A percentile compares a stretch with the other conserved stretches of the same genome.
phyloP scores from a whole-genome alignment of 1,140 invertebrate genomes.

The Anoplophora glabripennis region DNA sequence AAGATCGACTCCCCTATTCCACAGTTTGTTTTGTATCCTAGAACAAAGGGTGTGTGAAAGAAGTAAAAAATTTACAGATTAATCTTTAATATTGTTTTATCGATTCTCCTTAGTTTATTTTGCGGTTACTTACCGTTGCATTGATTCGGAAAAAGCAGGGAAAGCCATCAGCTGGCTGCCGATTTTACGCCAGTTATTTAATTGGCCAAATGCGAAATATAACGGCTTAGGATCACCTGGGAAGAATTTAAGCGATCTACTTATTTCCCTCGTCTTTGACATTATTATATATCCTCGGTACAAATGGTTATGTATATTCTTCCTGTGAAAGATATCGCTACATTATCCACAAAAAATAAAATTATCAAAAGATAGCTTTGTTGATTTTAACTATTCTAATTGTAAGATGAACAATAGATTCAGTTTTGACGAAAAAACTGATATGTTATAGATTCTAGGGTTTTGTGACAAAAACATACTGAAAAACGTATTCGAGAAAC shows the following conservation, averaged over 20 bases:
- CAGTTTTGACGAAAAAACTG: no score
- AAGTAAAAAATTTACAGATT: no score
- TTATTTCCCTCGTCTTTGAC: constrained; percentile 49
- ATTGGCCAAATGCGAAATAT: constrained; percentile 88
- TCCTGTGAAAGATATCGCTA: no score
- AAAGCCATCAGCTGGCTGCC: constrained; percentile 63
- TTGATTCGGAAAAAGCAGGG: constrained; percentile 69
- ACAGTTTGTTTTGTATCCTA: no score
- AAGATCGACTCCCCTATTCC: constrained; percentile 57
- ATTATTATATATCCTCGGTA: constrained; percentile 58
- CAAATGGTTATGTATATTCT: constrained; percentile 56
- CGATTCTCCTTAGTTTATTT: not conserved
- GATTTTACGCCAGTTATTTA: constrained; percentile 85
- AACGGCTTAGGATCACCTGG: constrained; percentile 64
- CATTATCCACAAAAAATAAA: no score
- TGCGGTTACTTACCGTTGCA: constrained; percentile 63
- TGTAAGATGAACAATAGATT: no score
- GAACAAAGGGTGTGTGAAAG: no score
- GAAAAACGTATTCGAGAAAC: no score
- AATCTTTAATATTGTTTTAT: not conserved
- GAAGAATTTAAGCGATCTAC: constrained; percentile 62
- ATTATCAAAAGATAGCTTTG: not conserved
- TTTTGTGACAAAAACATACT: no score
- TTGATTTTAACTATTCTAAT: no score
- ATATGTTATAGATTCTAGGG: no score